phyloP scores from a whole-genome alignment of 1,140 invertebrate genomes.

The Drosophila parabipectinata region DNA sequence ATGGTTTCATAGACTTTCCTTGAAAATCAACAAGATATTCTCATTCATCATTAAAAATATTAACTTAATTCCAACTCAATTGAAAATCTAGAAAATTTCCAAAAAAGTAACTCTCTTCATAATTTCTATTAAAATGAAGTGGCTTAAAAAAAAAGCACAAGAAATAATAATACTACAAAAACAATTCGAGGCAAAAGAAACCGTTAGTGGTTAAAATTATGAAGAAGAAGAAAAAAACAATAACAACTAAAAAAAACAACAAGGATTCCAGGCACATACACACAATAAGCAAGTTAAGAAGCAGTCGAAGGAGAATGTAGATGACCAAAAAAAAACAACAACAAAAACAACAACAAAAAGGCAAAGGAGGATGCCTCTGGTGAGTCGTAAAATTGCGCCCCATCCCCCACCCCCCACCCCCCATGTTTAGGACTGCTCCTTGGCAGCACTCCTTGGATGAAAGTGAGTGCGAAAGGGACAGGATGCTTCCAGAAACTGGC shows the following conservation, averaged over 20 bases:
- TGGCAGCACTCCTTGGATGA: slow-evolving; percentile 30
- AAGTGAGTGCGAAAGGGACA: not conserved
- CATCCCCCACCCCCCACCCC: not conserved
- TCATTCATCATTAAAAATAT: not conserved
- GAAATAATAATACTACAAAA: slow-evolving; percentile 41
- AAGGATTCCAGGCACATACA: slow-evolving; percentile 56
- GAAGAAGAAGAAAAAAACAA: slow-evolving; percentile 22
- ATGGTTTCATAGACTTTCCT: too few species aligned
- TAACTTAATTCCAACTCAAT: not conserved
- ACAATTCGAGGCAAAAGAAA: slow-evolving; percentile 22
- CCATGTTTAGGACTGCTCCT: slow-evolving; percentile 1
- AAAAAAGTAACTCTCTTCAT: slow-evolving; percentile 4
- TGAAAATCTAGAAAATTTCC: not conserved
- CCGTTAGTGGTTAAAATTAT: slow-evolving; percentile 36
- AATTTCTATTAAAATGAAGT: slow-evolving; percentile 22
- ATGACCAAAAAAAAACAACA: not conserved
- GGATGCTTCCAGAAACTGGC: slow-evolving; percentile 17
- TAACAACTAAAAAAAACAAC: slow-evolving; percentile 36
- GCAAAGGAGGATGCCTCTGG: slow-evolving; percentile 51
- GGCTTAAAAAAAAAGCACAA: not conserved
- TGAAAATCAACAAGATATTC: too few species aligned
- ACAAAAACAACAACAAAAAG: slow-evolving; percentile 14
- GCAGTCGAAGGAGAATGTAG: slow-evolving; percentile 6
- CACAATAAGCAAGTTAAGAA: slow-evolving; percentile 52
- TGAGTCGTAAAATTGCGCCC: slow-evolving; percentile 71